Conservation (phyloP, 2,888 invertebrate species). For the Nysson spinosus region DNA sequence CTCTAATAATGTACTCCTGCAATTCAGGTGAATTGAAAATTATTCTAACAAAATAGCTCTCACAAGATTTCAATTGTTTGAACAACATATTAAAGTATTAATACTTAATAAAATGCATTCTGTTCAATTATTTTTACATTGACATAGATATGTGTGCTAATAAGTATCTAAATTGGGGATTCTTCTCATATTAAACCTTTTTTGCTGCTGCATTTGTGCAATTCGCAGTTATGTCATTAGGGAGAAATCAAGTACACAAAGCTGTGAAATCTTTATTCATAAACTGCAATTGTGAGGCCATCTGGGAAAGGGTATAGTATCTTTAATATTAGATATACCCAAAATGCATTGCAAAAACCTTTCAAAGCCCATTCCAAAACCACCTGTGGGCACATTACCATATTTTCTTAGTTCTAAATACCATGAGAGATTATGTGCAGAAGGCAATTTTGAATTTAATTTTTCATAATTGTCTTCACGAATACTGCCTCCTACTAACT, state of each 20-base stretch:
- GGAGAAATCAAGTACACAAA: constrained; percentile 59
- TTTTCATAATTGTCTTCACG: constrained; percentile 88
- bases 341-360: constrained; percentile 91
- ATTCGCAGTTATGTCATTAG: background rate
- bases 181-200: no score
- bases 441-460: constrained; percentile 82
- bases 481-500: constrained; percentile 96
- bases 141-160: no score
- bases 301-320: constrained; percentile 95
- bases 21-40: no score
- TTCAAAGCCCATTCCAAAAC: constrained; percentile 98
- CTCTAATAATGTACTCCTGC: no score
- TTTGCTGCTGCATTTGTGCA: no score
- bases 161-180: no score
- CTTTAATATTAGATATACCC: constrained; percentile 92
- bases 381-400: constrained; percentile 94
- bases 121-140: no score
- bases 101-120: no score
- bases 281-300: constrained; percentile 90
- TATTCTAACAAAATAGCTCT: no score
- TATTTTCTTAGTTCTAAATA: constrained; percentile 93
- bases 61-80: no score
- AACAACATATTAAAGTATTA: no score
- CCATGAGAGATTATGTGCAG: constrained; percentile 84
- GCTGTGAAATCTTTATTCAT: constrained; percentile 70